Evolutionary conservation across 2,888 invertebrate species (phyloP), one percentile per base, ranked within the genome.

Genomic region (Scotopteryx bipunctaria): DNA sequence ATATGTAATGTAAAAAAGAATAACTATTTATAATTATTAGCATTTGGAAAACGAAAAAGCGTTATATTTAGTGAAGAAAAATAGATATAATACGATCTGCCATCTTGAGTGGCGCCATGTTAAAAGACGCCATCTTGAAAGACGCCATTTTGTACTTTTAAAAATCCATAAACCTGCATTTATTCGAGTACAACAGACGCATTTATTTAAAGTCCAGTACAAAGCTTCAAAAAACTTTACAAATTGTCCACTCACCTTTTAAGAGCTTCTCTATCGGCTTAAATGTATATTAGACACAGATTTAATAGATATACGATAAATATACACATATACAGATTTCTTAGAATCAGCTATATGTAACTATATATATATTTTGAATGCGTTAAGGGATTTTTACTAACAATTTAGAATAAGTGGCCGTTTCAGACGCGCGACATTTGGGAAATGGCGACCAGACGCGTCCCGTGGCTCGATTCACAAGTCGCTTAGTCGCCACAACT

Each of bases 301-400:
- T 81, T 81, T 83, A 86, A 83, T 86, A 86, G 82, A 73, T 83
- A 78, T 86, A 86, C 79, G 78, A 80, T 84, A 78, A 61, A 72
- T 83, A 84, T 86, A 86, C 83, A 86, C 81, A 76, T 55, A 54
- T 84, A 86, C 79, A 82, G 78, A 78, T 70, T 36, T 78, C 76
- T 76, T 83, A 83, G 82, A 76, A 79, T 73, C 86, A 81, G 85
- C 85, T 84, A 81, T 73, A 58, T 78, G 69, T 78, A 80, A 78
- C 76, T 84, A 83, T 84, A 81, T 77, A 76, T 88, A 87, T 89
- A 88, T 89, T 83, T 88, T 86, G 88, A 87, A 87, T 86, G 85
- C 74, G 86, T 88, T 86, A 88, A 88, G 86, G 83, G 80, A 86
- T 88, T 88, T 89, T 88, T 88, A 89, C 88, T 89, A 89, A 89